A percentile compares a stretch with the other conserved stretches of the same genome.
These are phyloP conservation scores for Glossophaga mutica DNA, from an alignment of 2,797 vertebrate species.

Conservation along the genomic window DNA sequence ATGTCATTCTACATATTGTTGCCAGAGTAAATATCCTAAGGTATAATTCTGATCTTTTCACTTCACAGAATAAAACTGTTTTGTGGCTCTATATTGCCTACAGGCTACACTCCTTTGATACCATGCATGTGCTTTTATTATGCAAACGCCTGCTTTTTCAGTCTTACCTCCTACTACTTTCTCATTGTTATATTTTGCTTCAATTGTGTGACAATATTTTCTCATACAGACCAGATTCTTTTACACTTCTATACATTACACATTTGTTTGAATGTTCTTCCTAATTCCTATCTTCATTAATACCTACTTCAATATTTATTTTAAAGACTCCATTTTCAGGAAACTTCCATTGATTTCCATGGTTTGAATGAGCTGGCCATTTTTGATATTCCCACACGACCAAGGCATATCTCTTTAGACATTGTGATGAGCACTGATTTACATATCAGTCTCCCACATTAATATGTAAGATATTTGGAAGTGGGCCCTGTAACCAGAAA, in stretches of 20 bases:
- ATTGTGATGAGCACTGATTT: not conserved
- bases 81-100: not conserved
- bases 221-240: not conserved
- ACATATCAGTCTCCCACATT: not conserved
- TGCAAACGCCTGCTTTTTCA: not conserved
- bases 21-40: not conserved
- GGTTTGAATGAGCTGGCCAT: not conserved
- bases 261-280: not conserved
- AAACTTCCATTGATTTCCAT: not conserved
- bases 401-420: too few relatives aligned
- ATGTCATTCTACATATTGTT: not conserved
- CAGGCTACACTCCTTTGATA: not conserved
- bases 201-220: not conserved
- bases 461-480: not conserved
- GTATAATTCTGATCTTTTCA: not conserved
- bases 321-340: not conserved
- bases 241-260: not conserved
- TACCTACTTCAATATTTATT: not conserved
- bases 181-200: not conserved
- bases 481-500: too few relatives aligned
- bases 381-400: not conserved
- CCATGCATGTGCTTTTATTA: not conserved
- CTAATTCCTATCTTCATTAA: not conserved
- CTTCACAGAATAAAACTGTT: not conserved
- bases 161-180: not conserved